These are phyloP conservation scores for Calliscelio sp. DNA, from an alignment of 2,888 invertebrate species.

Conservation along the genomic window DNA sequence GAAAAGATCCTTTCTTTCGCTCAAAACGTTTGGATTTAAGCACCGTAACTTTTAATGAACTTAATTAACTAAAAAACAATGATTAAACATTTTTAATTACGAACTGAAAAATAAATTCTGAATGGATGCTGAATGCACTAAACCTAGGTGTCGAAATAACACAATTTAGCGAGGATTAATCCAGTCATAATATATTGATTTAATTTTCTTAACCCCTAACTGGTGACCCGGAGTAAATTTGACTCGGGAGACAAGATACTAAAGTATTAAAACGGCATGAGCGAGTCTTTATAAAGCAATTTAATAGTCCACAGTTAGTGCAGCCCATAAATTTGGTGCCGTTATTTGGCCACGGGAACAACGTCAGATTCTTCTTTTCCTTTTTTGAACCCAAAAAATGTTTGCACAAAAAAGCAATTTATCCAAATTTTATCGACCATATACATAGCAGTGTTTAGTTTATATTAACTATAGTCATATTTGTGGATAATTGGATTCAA, in stretches of 20 bases:
- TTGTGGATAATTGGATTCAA: conserved; percentile 27
- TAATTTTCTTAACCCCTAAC: conserved; percentile 41
- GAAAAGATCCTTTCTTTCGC: no score
- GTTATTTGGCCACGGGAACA: background rate
- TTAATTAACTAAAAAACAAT: no score
- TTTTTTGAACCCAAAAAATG: no score
- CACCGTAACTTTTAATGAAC: no score
- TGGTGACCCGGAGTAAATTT: conserved; percentile 41
- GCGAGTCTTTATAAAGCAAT: conserved; percentile 10
- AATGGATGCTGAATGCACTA: no score
- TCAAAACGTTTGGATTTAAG: no score
- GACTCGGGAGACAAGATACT: conserved; percentile 41
- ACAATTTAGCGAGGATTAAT: conserved; percentile 7
- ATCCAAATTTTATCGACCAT: background rate
- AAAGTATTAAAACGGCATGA: conserved; percentile 27
- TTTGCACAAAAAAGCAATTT: background rate
- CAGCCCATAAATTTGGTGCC: conserved; percentile 11
- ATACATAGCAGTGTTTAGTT: no score
- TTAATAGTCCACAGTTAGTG: conserved; percentile 18
- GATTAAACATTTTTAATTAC: no score
- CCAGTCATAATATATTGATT: conserved; percentile 29
- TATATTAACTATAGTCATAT: conserved; percentile 8
- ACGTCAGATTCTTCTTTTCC: background rate
- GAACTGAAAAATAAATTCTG: no score
- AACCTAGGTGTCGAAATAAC: no score